Evolutionary conservation across 2,797 vertebrate genomes (phyloP).

Genomic region (Falco concolor): DNA sequence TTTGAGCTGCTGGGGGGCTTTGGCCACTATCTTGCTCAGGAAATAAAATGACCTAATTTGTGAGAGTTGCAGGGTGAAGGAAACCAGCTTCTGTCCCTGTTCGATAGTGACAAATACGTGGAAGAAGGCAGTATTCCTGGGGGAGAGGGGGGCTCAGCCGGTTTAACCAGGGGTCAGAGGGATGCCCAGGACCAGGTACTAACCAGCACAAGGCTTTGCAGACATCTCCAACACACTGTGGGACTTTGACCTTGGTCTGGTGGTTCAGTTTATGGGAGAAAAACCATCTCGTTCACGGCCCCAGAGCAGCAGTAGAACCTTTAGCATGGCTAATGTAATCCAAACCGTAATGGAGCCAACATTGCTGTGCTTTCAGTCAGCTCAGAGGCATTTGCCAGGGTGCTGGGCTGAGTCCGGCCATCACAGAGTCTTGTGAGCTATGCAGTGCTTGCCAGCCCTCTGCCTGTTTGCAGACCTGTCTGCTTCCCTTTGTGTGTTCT

Average conservation of each 20-base stretch:
- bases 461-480: not conserved
- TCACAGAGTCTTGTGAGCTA: not conserved
- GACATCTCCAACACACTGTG: fast-evolving
- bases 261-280: not conserved
- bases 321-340: not conserved
- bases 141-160: not conserved
- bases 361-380: not conserved
- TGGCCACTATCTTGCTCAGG: constrained; percentile 8
- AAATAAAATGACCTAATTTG: constrained; percentile 14
- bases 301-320: not conserved
- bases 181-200: fast-evolving
- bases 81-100: not conserved
- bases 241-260: not conserved
- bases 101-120: not conserved
- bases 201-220: not conserved
- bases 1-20: constrained; percentile 1
- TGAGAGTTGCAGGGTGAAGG: not conserved
- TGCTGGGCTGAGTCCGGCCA: not conserved
- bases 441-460: not conserved
- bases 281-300: not conserved
- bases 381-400: not conserved
- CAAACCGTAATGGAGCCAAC: fast-evolving
- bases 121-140: not conserved
- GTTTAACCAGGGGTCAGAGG: not conserved
- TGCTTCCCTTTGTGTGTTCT: fast-evolving